Evolutionary conservation across 2,113 vertebrate genomes (phyloP).

Genomic region (Zosterops hypoxanthus): DNA sequence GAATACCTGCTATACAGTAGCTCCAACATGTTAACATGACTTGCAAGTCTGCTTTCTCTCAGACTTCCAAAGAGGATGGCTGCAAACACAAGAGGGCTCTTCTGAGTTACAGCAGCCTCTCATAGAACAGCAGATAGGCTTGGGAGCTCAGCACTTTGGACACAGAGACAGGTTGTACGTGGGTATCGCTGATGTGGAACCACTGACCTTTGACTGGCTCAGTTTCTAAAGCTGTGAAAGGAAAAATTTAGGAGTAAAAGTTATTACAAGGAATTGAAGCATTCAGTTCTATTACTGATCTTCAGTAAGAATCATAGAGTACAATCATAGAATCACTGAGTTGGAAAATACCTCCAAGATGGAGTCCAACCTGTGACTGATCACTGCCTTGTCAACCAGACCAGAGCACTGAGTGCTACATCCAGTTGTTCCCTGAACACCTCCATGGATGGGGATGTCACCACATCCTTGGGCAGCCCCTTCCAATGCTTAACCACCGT

Average conservation of each 20-base stretch:
- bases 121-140: conserved; percentile 98
- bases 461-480: not conserved
- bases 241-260: not conserved
- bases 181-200: conserved; percentile 94
- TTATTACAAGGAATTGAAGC: not conserved
- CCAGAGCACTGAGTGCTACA: not conserved
- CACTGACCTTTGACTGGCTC: conserved; percentile 83
- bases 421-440: not conserved
- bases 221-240: conserved; percentile 65
- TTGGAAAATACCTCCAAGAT: not conserved
- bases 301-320: not conserved
- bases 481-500: not conserved
- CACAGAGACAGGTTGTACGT: conserved; percentile 84
- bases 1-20: not conserved
- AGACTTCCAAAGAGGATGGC: not conserved
- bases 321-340: not conserved
- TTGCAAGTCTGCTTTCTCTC: not conserved
- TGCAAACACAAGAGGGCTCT: not conserved
- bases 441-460: not conserved
- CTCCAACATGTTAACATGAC: not conserved
- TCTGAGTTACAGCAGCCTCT: conserved; percentile 78
- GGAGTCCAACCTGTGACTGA: not conserved
- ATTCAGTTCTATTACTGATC: not conserved
- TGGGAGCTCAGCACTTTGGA: conserved; percentile 87
- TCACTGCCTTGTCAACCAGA: not conserved